Percentiles rank a stretch among this genome's conserved stretches.
Conservation (phyloP, 2,888 invertebrate genomes). For the Mycalesis mineus region DNA sequence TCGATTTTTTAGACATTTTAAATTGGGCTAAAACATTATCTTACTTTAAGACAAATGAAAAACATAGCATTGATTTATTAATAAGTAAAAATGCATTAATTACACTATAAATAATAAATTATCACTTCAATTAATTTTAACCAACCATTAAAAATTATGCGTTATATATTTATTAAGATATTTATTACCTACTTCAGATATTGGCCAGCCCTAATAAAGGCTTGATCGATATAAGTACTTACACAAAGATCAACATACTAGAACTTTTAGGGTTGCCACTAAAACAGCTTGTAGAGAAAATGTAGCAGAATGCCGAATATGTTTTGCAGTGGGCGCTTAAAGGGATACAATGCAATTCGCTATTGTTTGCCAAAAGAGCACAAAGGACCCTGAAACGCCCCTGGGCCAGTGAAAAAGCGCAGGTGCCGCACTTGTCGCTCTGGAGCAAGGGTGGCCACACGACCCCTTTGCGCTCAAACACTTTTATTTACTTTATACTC, state of each 20-base stretch:
- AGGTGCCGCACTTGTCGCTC: slow-evolving; percentile 77
- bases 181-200: neutral
- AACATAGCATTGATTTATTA: too few species aligned
- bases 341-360: slow-evolving; percentile 33
- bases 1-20: too few species aligned
- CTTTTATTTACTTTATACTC: neutral
- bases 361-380: slow-evolving; percentile 41
- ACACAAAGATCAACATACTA: slow-evolving; percentile 1
- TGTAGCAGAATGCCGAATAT: slow-evolving; percentile 25
- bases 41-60: too few species aligned
- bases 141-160: too few species aligned
- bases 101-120: too few species aligned
- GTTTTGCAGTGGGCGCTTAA: slow-evolving; percentile 30
- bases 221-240: neutral
- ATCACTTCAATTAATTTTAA: too few species aligned
- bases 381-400: slow-evolving; percentile 51
- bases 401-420: slow-evolving; percentile 58
- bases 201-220: neutral
- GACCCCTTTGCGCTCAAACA: neutral
- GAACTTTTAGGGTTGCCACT: slow-evolving; percentile 3
- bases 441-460: slow-evolving; percentile 14
- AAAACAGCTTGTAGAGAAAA: slow-evolving; percentile 19
- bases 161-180: too few species aligned
- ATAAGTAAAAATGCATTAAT: too few species aligned
- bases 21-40: too few species aligned